Percentiles rank a stretch among this genome's conserved stretches.
phyloP scores from a whole-genome alignment of 2,797 vertebrate species.

The Acomys russatus region DNA sequence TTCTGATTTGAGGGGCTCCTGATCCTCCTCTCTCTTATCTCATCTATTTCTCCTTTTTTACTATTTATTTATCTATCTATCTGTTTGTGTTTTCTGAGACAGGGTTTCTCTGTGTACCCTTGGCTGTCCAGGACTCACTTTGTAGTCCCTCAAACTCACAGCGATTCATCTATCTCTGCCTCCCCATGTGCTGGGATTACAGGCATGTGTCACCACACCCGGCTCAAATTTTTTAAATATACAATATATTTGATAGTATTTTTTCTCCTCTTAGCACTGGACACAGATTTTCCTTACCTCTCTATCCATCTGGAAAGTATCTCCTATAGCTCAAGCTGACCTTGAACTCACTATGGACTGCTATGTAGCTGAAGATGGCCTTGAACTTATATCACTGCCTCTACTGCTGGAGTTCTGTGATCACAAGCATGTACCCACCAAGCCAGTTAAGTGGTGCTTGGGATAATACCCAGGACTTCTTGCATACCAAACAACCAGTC shows the following conservation, averaged over 20 bases:
- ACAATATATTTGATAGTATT: neutral
- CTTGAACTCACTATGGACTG: neutral
- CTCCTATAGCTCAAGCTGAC: neutral
- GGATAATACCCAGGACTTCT: neutral
- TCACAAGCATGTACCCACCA: neutral
- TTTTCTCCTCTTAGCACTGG: neutral
- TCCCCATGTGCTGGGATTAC: too few relatives aligned
- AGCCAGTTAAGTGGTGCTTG: neutral
- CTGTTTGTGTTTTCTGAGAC: too few relatives aligned
- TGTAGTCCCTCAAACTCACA: too few relatives aligned
- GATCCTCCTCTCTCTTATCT: neutral
- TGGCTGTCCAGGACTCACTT: too few relatives aligned
- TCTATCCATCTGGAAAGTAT: neutral
- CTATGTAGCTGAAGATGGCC: neutral
- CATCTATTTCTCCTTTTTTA: neutral
- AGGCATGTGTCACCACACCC: too few relatives aligned
- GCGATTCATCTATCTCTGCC: too few relatives aligned
- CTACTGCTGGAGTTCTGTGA: neutral
- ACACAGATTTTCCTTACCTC: neutral
- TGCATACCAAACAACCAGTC: neutral
- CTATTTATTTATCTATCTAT: neutral
- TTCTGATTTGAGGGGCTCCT: neutral
- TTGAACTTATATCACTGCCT: neutral
- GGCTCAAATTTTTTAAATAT: neutral
- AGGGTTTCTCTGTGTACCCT: too few relatives aligned